Evolutionary conservation across 1,140 invertebrate genomes (phyloP).

Genomic region (Trichogramma pretiosum): DNA sequence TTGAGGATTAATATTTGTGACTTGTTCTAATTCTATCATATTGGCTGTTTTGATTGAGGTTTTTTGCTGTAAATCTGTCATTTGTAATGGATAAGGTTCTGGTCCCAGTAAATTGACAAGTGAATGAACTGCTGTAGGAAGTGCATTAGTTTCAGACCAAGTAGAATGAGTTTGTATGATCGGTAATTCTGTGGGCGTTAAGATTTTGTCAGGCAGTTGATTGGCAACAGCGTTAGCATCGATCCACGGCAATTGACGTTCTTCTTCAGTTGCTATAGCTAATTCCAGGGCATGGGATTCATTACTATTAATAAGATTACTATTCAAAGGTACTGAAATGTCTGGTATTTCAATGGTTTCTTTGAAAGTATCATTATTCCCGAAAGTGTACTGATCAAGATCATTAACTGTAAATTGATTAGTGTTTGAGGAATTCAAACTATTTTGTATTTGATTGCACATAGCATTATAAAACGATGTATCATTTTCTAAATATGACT

Average conservation of each 20-base stretch:
- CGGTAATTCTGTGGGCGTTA: conserved; percentile 50
- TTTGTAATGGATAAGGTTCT: conserved; percentile 37
- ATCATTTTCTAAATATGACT: too few relatives aligned
- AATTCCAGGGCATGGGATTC: conserved; percentile 56
- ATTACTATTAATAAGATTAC: conserved; percentile 6
- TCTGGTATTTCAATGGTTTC: conserved; percentile 15
- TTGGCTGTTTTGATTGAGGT: too few relatives aligned
- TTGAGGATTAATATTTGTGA: conserved; percentile 19
- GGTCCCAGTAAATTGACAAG: conserved; percentile 40
- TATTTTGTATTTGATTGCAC: conserved; percentile 26
- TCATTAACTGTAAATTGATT: conserved; percentile 22
- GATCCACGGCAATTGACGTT: conserved; percentile 61
- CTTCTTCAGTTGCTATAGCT: conserved; percentile 63
- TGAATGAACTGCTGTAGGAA: conserved; percentile 64
- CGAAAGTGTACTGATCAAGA: conserved; percentile 23
- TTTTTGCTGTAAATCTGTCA: conserved; percentile 23
- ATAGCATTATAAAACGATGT: conserved; percentile 23
- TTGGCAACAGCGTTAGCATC: conserved; percentile 33
- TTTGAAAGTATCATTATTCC: conserved; percentile 18
- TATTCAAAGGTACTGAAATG: too few relatives aligned
- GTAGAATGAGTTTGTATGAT: conserved; percentile 44
- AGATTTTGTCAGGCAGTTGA: conserved; percentile 37
- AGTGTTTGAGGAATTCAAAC: conserved; percentile 23
- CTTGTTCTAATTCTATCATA: conserved; percentile 10
- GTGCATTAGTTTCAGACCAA: conserved; percentile 49